Evolutionary conservation across 2,888 invertebrate genomes (phyloP), one percentile per base, ranked within the genome.

Genomic region (Ceraclea dissimilis): DNA sequence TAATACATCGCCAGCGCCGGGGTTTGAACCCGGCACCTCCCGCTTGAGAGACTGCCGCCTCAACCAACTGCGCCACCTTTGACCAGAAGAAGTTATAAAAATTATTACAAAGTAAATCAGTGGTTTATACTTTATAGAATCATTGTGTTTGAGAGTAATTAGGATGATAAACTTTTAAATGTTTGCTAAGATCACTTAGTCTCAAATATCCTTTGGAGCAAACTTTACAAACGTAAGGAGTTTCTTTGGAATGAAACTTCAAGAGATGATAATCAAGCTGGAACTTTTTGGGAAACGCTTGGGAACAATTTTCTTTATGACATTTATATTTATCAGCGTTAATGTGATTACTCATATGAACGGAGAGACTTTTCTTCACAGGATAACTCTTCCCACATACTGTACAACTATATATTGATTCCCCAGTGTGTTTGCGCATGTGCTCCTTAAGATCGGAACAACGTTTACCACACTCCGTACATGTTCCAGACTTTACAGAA

Each of bases 371-470:
- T 16, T 53, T 26, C n/a, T 43, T 34, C 10, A 50, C 46, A 8
- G 34, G 21, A 19, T 55, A 58, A 6, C 31, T 46, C 44, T 58
- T 58, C 5, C 20, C 39, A n/a, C 58, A 58, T 20, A 56, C n/a
- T 5, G 39, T 33, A 20, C 78, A 78, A 0, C 64, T 58, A 63
- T 70, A 75, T 0, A 74, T 73, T 39, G 70, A 77, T 62, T 80
- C 80, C 0, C 81, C 81, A 0, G 79, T 80, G 61, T 82, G 82
- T 60, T 76, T 76, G 1, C 77, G 68, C 78, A 80, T 78, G 61
- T 82, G 82, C 1, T 73, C 75, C 51, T 74, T 75, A 19, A 82
- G 63, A 64, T 82, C 77, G 0, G 81, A 71, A 62, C 76, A 80
- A 6, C 75, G 73, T 64, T 81, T 81, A 4, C 71, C 65, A 63